These are phyloP conservation scores for Phoeniculus purpureus DNA, from an alignment of 2,797 vertebrate species.

Conservation along the genomic window DNA sequence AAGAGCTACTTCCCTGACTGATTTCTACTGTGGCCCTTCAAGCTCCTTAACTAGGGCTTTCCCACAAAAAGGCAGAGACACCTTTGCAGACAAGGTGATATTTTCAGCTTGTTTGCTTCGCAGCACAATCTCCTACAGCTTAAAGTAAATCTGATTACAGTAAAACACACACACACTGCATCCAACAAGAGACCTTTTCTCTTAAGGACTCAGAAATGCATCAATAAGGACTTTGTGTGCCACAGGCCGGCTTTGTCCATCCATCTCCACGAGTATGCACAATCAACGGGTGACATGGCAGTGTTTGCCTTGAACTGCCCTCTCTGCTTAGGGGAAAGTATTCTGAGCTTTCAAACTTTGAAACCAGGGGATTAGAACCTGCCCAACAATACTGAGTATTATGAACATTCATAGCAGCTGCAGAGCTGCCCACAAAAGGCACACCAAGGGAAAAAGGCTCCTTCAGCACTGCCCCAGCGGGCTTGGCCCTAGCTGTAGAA, in stretches of 20 bases:
- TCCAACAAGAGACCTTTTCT: slow-evolving; percentile 71
- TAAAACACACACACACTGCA: slow-evolving; percentile 64
- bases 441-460: slow-evolving; percentile 32
- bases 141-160: slow-evolving; percentile 70
- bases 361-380: slow-evolving; percentile 37
- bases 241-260: slow-evolving; percentile 62
- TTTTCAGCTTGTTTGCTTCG: slow-evolving; percentile 32
- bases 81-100: slow-evolving; percentile 27
- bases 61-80: slow-evolving; percentile 22
- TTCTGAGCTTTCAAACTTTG: slow-evolving; percentile 29
- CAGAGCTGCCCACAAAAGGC: slow-evolving; percentile 35
- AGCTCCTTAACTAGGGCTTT: slow-evolving; percentile 41
- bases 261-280: slow-evolving; percentile 50
- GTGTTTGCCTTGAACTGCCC: slow-evolving; percentile 60
- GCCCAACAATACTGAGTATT: slow-evolving; percentile 19
- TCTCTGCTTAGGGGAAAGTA: slow-evolving; percentile 50
- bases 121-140: slow-evolving; percentile 45
- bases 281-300: slow-evolving; percentile 49
- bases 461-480: slow-evolving; percentile 47
- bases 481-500: slow-evolving; percentile 6
- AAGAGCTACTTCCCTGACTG: neutral
- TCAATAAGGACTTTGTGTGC: slow-evolving; percentile 69
- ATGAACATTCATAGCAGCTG: slow-evolving; percentile 45
- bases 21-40: neutral
- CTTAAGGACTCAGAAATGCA: slow-evolving; percentile 50